Evolutionary conservation across 2,797 vertebrate species (phyloP).

Genomic region (Enteromius argenteus): DNA sequence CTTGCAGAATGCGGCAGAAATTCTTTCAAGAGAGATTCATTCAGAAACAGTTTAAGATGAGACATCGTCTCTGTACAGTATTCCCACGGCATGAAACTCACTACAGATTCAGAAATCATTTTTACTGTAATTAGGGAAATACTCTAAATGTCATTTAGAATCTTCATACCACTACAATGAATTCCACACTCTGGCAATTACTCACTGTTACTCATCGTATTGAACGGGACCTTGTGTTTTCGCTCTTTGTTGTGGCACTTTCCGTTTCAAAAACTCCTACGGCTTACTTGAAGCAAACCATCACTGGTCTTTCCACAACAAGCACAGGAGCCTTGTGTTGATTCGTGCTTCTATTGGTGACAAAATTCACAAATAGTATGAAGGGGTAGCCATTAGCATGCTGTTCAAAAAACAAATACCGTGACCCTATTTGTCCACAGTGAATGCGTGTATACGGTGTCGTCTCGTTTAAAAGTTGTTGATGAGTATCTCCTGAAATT

Average conservation of each 20-base stretch:
- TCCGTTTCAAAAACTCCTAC: conserved; percentile 85
- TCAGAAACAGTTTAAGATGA: conserved; percentile 29
- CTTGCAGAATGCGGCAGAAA: not conserved
- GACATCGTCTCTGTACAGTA: conserved; percentile 7
- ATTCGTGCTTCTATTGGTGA: not conserved
- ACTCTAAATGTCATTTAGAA: conserved; percentile 53
- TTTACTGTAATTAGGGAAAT: conserved; percentile 65
- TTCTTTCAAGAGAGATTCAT: conserved; percentile 7
- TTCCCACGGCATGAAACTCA: conserved; percentile 58
- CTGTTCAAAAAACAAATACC: not conserved
- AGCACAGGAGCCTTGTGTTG: conserved; percentile 8
- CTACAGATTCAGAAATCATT: conserved; percentile 47
- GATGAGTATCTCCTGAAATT: not conserved
- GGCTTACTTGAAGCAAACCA: conserved; percentile 82
- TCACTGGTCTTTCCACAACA: conserved; percentile 57
- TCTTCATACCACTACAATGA: conserved; percentile 62
- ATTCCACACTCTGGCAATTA: conserved; percentile 49
- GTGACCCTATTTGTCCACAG: not conserved
- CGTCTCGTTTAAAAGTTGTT: not conserved
- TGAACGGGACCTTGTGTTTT: conserved; percentile 50
- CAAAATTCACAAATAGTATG: not conserved
- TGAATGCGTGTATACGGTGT: not conserved
- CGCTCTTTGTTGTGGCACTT: conserved; percentile 79
- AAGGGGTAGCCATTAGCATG: not conserved
- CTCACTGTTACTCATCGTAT: conserved; percentile 53